Conservation (phyloP, 2,113 vertebrate species). For the Rhinoptilus africanus region DNA sequence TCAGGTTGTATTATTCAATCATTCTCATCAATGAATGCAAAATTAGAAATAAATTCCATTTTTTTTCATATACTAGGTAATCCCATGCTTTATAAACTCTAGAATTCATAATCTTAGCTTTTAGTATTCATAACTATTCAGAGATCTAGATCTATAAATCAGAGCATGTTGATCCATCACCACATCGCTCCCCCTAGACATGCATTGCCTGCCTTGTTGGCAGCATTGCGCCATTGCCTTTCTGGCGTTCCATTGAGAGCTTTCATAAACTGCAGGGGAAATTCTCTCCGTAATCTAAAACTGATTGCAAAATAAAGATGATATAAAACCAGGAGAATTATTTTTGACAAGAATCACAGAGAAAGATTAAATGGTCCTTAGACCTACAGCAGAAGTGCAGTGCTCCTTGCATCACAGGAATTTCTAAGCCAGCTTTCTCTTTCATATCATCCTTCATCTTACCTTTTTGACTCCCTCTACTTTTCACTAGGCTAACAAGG, state of each 20-base stretch:
- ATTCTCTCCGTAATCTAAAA: not conserved
- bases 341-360: not conserved
- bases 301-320: slow-evolving; percentile 18
- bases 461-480: not conserved
- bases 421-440: not conserved
- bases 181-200: not conserved
- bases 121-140: not conserved
- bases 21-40: not conserved
- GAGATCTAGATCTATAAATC: not conserved
- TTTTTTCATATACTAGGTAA: not conserved
- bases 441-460: not conserved
- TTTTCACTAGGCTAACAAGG: not conserved
- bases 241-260: not conserved
- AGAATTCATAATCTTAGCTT: not conserved
- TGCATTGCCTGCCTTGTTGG: not conserved
- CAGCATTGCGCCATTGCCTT: not conserved
- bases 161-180: not conserved
- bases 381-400: not conserved
- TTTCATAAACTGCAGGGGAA: not conserved
- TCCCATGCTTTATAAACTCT: not conserved
- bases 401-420: not conserved
- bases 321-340: not conserved
- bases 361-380: not conserved
- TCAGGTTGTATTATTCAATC: not conserved
- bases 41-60: not conserved